Percentiles rank a stretch among this genome's conserved stretches.
Evolutionary conservation across 2,888 invertebrate genomes (phyloP).

Genomic region (Harpagoxenus sublaevis): DNA sequence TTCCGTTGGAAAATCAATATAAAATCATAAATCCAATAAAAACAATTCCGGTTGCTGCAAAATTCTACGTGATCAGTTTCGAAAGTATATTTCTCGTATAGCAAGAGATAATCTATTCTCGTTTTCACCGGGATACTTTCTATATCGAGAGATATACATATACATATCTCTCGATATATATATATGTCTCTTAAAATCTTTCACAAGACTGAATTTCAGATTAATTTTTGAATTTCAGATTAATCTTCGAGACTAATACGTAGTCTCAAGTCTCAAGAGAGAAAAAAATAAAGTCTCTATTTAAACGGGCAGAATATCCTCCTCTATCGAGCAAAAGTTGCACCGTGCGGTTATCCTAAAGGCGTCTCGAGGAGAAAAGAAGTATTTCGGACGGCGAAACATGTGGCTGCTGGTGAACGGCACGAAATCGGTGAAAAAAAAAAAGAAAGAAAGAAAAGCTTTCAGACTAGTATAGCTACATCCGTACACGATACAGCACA

Average conservation of each 20-base stretch:
- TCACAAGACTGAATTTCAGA: neutral
- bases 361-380: neutral
- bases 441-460: slow-evolving; percentile 47
- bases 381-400: slow-evolving; percentile 13
- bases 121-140: neutral
- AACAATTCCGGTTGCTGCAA: neutral
- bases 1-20: neutral
- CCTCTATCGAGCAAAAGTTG: neutral
- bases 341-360: slow-evolving; percentile 2
- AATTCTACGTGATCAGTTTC: neutral
- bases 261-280: neutral
- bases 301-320: neutral
- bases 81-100: neutral
- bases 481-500: slow-evolving; percentile 41
- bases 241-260: neutral
- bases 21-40: neutral
- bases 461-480: slow-evolving; percentile 77
- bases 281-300: neutral
- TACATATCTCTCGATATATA: too few species aligned
- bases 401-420: slow-evolving; percentile 20
- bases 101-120: neutral
- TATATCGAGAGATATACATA: neutral
- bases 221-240: neutral
- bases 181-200: neutral
- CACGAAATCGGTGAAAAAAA: neutral